Conservation (phyloP, 2,797 vertebrate species). For the Allobates femoralis region DNA sequence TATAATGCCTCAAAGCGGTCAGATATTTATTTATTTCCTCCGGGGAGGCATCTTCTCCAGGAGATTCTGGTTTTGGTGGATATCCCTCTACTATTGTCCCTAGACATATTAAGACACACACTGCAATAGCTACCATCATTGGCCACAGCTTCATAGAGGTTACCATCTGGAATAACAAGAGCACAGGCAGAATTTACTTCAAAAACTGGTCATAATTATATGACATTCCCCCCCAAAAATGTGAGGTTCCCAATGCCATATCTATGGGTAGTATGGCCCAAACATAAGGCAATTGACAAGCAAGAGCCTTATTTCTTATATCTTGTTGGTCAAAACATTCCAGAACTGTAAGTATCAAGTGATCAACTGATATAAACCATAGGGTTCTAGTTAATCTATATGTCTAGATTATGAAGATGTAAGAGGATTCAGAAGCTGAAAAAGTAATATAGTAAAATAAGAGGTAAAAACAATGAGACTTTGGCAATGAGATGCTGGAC, state of each 20-base stretch:
- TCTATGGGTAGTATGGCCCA: neutral
- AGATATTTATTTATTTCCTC: slow-evolving; percentile 88
- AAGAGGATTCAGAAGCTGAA: neutral
- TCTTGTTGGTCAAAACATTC: neutral
- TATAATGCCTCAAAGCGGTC: slow-evolving; percentile 87
- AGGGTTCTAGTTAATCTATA: neutral
- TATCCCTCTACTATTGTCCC: slow-evolving; percentile 83
- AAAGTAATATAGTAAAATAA: neutral
- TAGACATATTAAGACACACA: slow-evolving; percentile 80
- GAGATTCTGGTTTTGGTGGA: slow-evolving; percentile 86
- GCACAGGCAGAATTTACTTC: neutral
- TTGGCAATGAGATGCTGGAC: neutral
- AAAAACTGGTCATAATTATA: neutral
- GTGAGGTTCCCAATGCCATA: neutral
- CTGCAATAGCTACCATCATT: slow-evolving; percentile 71
- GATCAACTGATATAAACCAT: neutral
- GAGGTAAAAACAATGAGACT: neutral
- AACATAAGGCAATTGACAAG: neutral
- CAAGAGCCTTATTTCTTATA: neutral
- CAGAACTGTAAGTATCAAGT: neutral
- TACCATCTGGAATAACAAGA: slow-evolving; percentile 75
- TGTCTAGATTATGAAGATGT: neutral
- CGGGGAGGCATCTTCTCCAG: slow-evolving; percentile 80
- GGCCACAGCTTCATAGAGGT: slow-evolving; percentile 77
- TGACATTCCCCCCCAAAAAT: neutral